Base-by-base conservation (phyloP, 1,140 invertebrate species). In the Homalodisca vitripennis region DNA sequence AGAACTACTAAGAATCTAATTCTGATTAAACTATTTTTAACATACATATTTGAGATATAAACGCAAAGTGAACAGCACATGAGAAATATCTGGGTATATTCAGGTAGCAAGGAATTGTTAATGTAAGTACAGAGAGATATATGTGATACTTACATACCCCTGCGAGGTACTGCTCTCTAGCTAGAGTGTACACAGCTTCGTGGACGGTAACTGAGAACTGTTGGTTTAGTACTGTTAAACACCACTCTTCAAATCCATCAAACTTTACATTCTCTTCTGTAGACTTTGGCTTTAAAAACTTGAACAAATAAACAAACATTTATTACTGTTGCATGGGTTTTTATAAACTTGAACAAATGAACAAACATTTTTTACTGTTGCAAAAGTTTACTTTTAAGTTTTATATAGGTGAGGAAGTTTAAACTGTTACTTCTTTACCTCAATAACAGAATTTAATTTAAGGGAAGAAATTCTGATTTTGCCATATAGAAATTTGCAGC, bases 111-210 rank as follows among this genome's bases (percentile, higher is more conserved):
- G 12, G 20, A 10, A 53, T 3, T 53, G 48, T 53, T 14, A 6
- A 17, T 41, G 34, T 53, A 3, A 14, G 3, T 14, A 6, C 20
- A 53, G 22, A 14, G 22, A 22, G 3, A 20, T 53, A 14, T 3
- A 12, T 53, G 48, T 53, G 26, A 27, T 60, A 60, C 55, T 60
- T 30, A 60, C 55, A 60, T 60, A 60, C 55, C 55, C 55, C 55
- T 22, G 55, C n/a, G 22, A 60, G 2, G n/a, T 60, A 60, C 24
- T 14, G 27, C 55, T 60, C 22, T n/a, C 55, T 2, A 27, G 55
- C 2, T 26, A 60, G 55, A 27, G 55, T 60, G 55, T 60, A 60
- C 6, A 60, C 2, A 27, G 55, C 55, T 30, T 60, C 55, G 14
- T 22, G 55, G 22, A 60, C 13, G 13, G 22, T 27, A 29, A 60